Evolutionary conservation across 2,888 invertebrate species (phyloP).

Genomic region (Drosophila phalerata): DNA sequence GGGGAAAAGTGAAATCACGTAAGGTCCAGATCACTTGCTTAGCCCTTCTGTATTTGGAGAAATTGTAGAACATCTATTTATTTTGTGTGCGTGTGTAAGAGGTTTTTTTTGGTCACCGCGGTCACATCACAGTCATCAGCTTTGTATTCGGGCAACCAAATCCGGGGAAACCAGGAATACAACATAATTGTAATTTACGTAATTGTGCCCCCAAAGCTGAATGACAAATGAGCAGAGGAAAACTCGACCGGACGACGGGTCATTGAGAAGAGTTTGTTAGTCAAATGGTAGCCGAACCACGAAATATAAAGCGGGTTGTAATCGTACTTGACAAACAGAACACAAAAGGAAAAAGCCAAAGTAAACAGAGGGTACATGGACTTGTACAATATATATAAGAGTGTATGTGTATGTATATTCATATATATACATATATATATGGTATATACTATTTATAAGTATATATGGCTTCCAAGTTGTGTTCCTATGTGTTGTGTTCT

Average conservation of each 20-base stretch:
- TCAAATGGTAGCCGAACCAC: conserved; percentile 35
- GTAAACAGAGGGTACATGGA: conserved; percentile 41
- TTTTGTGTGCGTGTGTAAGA: conserved; percentile 9
- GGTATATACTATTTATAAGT: conserved; percentile 32
- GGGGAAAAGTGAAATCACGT: background rate
- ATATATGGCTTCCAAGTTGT: conserved; percentile 36
- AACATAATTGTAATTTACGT: conserved; percentile 74
- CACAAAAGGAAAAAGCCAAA: conserved; percentile 60
- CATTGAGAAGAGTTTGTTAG: conserved; percentile 60
- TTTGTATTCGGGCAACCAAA: conserved; percentile 22
- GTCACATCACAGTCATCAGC: conserved; percentile 60
- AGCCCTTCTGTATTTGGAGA: background rate
- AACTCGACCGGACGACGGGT: conserved; percentile 46
- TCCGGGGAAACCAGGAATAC: conserved; percentile 53
- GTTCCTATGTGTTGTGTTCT: conserved; percentile 5
- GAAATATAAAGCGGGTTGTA: conserved; percentile 31
- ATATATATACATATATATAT: too few species aligned
- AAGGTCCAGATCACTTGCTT: background rate
- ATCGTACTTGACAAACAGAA: conserved; percentile 62
- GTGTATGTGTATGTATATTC: conserved; percentile 4
- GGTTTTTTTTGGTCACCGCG: conserved; percentile 44
- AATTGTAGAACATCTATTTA: conserved; percentile 25
- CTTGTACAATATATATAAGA: conserved; percentile 5
- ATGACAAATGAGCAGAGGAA: conserved; percentile 62
- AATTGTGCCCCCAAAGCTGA: conserved; percentile 71